Base-by-base conservation (phyloP, 1,140 invertebrate genomes). In the Eurytemora carolleeae region DNA sequence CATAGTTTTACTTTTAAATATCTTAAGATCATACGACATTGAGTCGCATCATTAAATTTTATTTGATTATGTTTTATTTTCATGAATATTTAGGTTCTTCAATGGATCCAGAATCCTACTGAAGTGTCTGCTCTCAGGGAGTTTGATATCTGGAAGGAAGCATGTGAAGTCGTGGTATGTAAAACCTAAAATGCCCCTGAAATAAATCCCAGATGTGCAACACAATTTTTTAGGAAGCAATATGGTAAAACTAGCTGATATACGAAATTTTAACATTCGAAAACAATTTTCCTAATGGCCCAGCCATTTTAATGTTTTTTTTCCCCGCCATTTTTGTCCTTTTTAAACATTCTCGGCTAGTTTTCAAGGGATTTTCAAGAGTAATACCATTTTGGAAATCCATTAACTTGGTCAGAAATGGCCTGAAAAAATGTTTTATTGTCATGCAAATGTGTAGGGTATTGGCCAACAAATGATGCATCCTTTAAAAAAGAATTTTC, bases 51-150 rank as follows among this genome's bases (percentile, higher is more conserved):
- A 12, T 44, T 12, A 44, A 44, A 55, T 2, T 24, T 54, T 21
- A 64, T 55, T 24, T 57, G 18, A 31, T 2, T 15, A 3, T 55
- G 22, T 25, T 31, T 53, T 1, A 16, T 12, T 25, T 61, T 63
- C 63, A 66, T n/a, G n/a, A 68, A 71, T 17, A 23, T 64, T n/a
- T 66, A 83, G 77, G 89, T 94, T 7, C 87, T 96, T 68, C 89
- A 94, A 74, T 96, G 91, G 91, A 94, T 95, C 87, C 89, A 93
- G 74, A 87, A 86, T 65, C 92, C 92, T 44, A 92, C 87, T 2
- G 87, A 93, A 71, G 68, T 92, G 55, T 82, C 85, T 15, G 81
- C 80, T 17, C 77, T 94, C 44, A 78, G 86, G 67, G 89, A 93
- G 68, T 93, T 93, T 79, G 81, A 85, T 69, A 86, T 90, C 70